These are phyloP conservation scores for Lasioglossum albipes DNA, from an alignment of 1,140 invertebrate species.

Conservation along the genomic window DNA sequence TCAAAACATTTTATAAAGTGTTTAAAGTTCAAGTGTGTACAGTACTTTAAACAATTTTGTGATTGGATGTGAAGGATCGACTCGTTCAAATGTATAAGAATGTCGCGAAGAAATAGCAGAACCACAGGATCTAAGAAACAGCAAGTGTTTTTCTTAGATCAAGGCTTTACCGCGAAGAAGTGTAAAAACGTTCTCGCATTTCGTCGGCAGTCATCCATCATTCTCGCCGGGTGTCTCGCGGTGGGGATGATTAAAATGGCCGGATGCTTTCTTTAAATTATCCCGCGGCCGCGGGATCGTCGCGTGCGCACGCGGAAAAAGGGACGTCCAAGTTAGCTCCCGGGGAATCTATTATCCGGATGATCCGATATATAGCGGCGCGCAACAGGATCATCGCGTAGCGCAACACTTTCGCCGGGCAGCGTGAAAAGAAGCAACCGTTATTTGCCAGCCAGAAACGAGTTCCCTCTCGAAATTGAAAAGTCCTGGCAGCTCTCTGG, in stretches of 20 bases:
- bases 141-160: too few relatives aligned
- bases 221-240: not conserved
- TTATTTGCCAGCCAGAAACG: slow-evolving; percentile 29
- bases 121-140: too few relatives aligned
- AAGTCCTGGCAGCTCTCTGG: slow-evolving; percentile 7
- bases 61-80: too few relatives aligned
- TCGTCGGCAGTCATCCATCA: not conserved
- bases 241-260: not conserved
- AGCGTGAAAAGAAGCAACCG: slow-evolving; percentile 35
- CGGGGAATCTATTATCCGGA: slow-evolving; percentile 47
- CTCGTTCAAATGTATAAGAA: too few relatives aligned
- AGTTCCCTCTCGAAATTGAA: slow-evolving; percentile 38
- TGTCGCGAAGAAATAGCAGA: too few relatives aligned
- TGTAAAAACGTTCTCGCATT: too few relatives aligned
- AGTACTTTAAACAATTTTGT: too few relatives aligned
- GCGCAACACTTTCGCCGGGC: slow-evolving; percentile 22
- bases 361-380: slow-evolving; percentile 44
- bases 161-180: too few relatives aligned
- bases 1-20: too few relatives aligned
- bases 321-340: slow-evolving; percentile 18
- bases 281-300: not conserved
- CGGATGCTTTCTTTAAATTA: slow-evolving; percentile 41
- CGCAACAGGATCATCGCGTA: slow-evolving; percentile 44
- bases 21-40: too few relatives aligned
- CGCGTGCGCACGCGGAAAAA: not conserved